Evolutionary conservation across 2,113 vertebrate species (phyloP).

Genomic region (Crocuta crocuta): DNA sequence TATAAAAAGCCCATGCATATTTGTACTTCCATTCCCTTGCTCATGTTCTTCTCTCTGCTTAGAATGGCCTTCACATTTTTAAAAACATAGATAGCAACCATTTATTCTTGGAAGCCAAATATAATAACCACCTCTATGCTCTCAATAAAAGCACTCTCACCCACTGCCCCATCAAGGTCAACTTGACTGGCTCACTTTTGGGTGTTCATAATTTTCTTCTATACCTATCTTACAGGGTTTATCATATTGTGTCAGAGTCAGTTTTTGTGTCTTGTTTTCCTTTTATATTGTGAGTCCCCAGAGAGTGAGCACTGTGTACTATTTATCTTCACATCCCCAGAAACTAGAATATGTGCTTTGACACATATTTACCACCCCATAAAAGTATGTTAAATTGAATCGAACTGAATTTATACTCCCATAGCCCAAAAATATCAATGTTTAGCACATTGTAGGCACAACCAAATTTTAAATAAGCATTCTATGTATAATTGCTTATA

Average conservation of each 20-base stretch:
- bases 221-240: background rate
- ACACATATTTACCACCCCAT: background rate
- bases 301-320: background rate
- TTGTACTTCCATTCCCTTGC: background rate
- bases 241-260: background rate
- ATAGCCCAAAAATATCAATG: background rate
- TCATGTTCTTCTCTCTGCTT: background rate
- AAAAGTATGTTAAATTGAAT: slow-evolving; percentile 11
- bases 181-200: background rate
- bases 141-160: background rate
- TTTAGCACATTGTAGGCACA: slow-evolving; percentile 31
- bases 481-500: slow-evolving; percentile 38
- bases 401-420: background rate
- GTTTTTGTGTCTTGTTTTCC: background rate
- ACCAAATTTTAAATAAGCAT: slow-evolving; percentile 41
- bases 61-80: background rate
- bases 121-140: background rate
- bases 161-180: background rate
- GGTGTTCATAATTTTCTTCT: background rate
- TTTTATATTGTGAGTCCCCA: background rate
- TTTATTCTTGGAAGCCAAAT: background rate
- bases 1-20: background rate
- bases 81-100: background rate
- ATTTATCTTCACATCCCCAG: background rate
- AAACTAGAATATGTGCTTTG: background rate